Evolutionary conservation across 2,797 vertebrate genomes (phyloP).

Genomic region (Eupleurogrammus muticus): DNA sequence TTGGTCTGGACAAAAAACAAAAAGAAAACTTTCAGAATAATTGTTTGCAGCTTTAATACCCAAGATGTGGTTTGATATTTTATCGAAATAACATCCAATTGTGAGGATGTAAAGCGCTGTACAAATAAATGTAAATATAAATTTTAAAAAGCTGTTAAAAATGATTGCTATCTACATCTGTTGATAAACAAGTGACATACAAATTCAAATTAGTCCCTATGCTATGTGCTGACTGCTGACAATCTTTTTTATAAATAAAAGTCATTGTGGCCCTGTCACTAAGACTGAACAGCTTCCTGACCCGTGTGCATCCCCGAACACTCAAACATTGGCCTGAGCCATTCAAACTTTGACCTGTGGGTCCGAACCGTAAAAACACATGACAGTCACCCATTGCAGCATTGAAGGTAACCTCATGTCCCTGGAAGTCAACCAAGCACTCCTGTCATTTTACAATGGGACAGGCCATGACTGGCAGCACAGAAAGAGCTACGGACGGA

Average conservation of each 20-base stretch:
- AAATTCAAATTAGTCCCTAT: too few species aligned
- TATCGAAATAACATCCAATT: too few species aligned
- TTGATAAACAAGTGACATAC: too few species aligned
- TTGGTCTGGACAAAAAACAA: too few species aligned
- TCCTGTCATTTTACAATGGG: conserved; percentile 39
- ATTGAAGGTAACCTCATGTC: conserved; percentile 6
- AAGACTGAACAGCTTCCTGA: neutral
- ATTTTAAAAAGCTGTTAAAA: too few species aligned
- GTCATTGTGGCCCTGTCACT: neutral
- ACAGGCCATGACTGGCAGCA: conserved; percentile 43
- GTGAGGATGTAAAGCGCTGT: too few species aligned
- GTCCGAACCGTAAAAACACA: conserved; percentile 4
- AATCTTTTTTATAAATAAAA: neutral
- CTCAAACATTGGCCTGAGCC: neutral
- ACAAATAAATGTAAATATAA: too few species aligned
- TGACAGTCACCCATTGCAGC: conserved; percentile 1
- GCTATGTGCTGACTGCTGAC: too few species aligned
- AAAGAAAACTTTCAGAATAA: too few species aligned
- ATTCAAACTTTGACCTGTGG: conserved; percentile 1
- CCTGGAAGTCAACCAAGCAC: conserved; percentile 15
- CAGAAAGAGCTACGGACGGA: too few species aligned
- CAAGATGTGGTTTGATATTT: neutral
- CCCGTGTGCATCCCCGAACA: neutral
- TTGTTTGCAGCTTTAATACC: too few species aligned
- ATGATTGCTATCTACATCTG: too few species aligned